Evolutionary conservation across 1,140 invertebrate genomes (phyloP), one percentile per base, ranked within the genome.

Genomic region (Eumeta japonica): DNA sequence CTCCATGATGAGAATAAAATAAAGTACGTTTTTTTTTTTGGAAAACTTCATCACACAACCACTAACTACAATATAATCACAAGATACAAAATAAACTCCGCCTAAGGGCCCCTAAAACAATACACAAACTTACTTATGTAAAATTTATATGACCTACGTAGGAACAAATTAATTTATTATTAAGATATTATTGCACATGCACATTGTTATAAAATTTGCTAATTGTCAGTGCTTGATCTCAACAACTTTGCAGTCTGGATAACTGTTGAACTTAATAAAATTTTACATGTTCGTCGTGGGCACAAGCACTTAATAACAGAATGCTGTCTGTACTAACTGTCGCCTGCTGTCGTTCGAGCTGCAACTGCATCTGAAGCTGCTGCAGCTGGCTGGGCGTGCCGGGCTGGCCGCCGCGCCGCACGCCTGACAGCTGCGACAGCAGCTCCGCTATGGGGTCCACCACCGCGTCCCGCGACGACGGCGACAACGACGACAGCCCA

Each of bases 361-460:
- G 89, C 58, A 93, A 75, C 71, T 93, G 90, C 89, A 92, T 92
- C 72, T 92, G 90, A 49, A 92, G 73, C 58, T 93, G 89, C 65
- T 92, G 89, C 60, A 92, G 76, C 65, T 91, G 89, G 40, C 86
- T 85, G 43, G 87, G 85, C 51, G 84, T 82, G 48, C 83, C 81
- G 38, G 80, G 60, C 53, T 65, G 64, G 66, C 57, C 74, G 70
- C 67, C 77, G 70, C 91, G 81, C 50, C 90, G 79, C 44, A 93
- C 91, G 44, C 91, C 92, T 15, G 91, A 93, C 55, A 97, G 80
- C 75, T 95, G 92, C 35, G 91, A 93, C 37, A 96, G 77, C 45
- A 96, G 79, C 79, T 97, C 92, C 27, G 91, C 90, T 50, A 97
- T 97, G 35, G 94, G 93, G 82, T 97, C 94, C 60, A 91, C 89